These are phyloP conservation scores for Caenorhabditis wallacei DNA, from an alignment of 2,888 invertebrate genomes.

Conservation along the genomic window DNA sequence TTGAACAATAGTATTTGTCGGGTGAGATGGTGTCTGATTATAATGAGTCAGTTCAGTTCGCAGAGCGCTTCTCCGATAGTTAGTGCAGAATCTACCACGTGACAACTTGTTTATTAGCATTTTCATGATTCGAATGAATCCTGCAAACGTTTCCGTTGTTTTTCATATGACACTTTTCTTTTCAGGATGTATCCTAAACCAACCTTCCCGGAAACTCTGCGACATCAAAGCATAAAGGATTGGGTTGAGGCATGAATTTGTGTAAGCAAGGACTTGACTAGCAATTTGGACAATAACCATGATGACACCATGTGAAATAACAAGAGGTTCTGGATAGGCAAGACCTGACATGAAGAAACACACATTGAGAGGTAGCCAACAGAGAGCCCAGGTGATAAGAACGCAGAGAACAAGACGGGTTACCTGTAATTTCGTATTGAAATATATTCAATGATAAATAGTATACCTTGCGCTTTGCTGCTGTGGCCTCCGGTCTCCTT, in stretches of 20 bases:
- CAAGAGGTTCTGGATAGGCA: slow-evolving; percentile 80
- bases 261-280: slow-evolving; percentile 88
- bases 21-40: slow-evolving; percentile 47
- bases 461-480: slow-evolving; percentile 77
- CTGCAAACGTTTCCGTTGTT: slow-evolving; percentile 53
- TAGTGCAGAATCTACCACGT: slow-evolving; percentile 63
- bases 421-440: slow-evolving; percentile 85
- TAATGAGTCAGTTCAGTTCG: slow-evolving; percentile 64
- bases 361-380: slow-evolving; percentile 95
- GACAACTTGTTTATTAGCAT: slow-evolving; percentile 60
- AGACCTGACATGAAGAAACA: slow-evolving; percentile 83
- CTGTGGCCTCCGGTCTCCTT: slow-evolving; percentile 77
- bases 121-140: slow-evolving; percentile 69
- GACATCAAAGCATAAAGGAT: slow-evolving; percentile 95
- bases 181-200: not conserved
- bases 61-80: slow-evolving; percentile 50
- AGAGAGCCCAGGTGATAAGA: slow-evolving; percentile 91
- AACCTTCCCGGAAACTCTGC: slow-evolving; percentile 93
- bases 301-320: slow-evolving; percentile 78
- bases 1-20: slow-evolving; percentile 43
- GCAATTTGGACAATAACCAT: slow-evolving; percentile 80
- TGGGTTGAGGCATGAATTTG: slow-evolving; percentile 95
- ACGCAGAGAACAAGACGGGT: slow-evolving; percentile 91
- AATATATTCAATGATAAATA: not conserved
- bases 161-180: not conserved